Conservation (phyloP, 2,797 vertebrate genomes). For the Notolabrus celidotus region DNA sequence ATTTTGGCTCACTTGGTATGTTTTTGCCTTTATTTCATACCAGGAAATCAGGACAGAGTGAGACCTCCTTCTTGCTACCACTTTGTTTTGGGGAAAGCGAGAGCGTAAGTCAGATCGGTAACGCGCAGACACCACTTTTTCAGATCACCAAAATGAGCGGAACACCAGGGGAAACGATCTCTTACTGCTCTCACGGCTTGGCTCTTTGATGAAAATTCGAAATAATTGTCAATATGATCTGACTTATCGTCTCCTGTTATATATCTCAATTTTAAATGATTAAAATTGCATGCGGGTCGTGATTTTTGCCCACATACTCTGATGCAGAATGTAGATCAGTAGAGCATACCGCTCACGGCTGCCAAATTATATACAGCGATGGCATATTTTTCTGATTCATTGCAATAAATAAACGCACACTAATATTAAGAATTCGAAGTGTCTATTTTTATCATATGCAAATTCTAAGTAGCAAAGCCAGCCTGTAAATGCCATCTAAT, state of each 20-base stretch:
- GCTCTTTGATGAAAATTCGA: not conserved
- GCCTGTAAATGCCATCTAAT: not conserved
- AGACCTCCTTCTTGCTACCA: conserved; percentile 11
- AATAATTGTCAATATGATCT: not conserved
- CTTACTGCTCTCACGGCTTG: not conserved
- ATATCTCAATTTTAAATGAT: not conserved
- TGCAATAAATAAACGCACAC: not conserved
- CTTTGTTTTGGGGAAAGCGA: conserved; percentile 3
- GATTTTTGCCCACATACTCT: no score
- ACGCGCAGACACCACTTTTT: conserved; percentile 36
- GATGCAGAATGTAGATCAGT: not conserved
- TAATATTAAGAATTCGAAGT: not conserved
- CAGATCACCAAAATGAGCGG: conserved; percentile 52
- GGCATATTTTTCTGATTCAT: not conserved
- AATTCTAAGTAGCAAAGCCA: no score
- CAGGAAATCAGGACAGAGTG: conserved; percentile 47
- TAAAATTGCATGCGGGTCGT: not conserved
- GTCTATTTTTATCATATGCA: not conserved
- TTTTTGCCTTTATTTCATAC: not conserved
- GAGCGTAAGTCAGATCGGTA: conserved; percentile 45
- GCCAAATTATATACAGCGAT: not conserved
- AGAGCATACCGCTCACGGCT: not conserved
- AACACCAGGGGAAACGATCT: not conserved
- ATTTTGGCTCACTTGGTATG: no score
- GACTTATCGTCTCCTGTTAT: not conserved